Conservation (phyloP, 2,113 vertebrate species). For the Cyanocitta stelleri region DNA sequence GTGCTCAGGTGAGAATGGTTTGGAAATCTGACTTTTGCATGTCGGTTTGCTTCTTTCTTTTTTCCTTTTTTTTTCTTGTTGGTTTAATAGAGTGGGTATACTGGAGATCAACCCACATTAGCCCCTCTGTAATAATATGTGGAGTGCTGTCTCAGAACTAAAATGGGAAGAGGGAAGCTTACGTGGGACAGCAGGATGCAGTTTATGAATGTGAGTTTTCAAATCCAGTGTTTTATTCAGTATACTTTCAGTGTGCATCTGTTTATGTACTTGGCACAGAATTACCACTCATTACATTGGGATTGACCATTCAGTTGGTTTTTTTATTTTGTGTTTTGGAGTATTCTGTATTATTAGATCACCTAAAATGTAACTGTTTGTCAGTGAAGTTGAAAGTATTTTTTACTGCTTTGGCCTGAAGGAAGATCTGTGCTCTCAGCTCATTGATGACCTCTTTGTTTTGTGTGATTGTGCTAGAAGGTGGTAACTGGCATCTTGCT, state of each 20-base stretch:
- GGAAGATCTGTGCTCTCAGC: neutral
- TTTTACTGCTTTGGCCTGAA: neutral
- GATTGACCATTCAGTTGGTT: neutral
- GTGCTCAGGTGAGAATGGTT: neutral
- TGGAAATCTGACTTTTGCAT: neutral
- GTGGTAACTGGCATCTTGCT: neutral
- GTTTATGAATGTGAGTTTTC: neutral
- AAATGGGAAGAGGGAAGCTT: neutral
- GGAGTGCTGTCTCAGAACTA: neutral
- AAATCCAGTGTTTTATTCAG: neutral
- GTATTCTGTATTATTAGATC: neutral
- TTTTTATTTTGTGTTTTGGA: neutral
- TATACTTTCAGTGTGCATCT: neutral
- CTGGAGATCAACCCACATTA: neutral
- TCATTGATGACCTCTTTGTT: neutral
- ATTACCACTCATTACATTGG: neutral
- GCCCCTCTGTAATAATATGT: neutral
- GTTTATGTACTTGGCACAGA: neutral
- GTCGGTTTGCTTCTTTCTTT: neutral
- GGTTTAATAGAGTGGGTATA: neutral
- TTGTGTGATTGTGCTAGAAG: neutral
- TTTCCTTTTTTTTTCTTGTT: neutral
- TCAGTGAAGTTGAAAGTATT: neutral
- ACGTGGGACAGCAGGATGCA: neutral
- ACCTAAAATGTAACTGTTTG: neutral